These are phyloP conservation scores for Saturnia japonica DNA, from an alignment of 2,888 invertebrate species.

Conservation along the genomic window DNA sequence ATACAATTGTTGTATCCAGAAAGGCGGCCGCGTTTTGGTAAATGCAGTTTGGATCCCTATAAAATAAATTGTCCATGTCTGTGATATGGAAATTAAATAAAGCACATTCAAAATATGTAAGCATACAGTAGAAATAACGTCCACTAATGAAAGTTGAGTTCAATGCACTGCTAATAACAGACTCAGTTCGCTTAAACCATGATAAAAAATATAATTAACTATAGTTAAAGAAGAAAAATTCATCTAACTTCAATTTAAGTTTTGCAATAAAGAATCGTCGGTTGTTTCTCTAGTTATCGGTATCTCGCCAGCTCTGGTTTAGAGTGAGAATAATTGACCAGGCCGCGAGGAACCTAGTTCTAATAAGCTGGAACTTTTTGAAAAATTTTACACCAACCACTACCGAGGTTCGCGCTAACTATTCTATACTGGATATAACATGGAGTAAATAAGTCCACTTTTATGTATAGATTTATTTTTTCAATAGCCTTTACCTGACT, in stretches of 20 bases:
- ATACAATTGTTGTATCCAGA: no score
- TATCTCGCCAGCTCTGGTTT: slow-evolving; percentile 24
- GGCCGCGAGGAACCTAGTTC: slow-evolving; percentile 28
- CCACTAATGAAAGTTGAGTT: not conserved
- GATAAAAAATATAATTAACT: not conserved
- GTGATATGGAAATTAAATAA: no score
- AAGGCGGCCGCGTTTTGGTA: no score
- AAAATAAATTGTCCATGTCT: no score
- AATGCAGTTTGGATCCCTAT: no score
- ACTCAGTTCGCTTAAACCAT: not conserved
- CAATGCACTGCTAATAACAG: not conserved
- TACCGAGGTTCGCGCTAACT: slow-evolving; percentile 15
- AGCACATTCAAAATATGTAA: no score
- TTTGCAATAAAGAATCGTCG: slow-evolving; percentile 25
- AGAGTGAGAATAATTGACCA: slow-evolving; percentile 34
- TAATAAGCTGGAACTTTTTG: slow-evolving; percentile 38
- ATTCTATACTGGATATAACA: slow-evolving; percentile 4
- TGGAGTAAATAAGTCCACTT: not conserved
- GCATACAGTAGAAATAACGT: no score
- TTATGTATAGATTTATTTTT: not conserved
- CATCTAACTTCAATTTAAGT: slow-evolving; percentile 26
- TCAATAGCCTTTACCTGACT: no score
- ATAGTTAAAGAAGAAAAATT: not conserved
- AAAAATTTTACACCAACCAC: slow-evolving; percentile 35
- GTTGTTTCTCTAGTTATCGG: slow-evolving; percentile 27